Evolutionary conservation across 2,113 vertebrate species (phyloP), one percentile per base, ranked within the genome.

Genomic region (Scolopax mira): DNA sequence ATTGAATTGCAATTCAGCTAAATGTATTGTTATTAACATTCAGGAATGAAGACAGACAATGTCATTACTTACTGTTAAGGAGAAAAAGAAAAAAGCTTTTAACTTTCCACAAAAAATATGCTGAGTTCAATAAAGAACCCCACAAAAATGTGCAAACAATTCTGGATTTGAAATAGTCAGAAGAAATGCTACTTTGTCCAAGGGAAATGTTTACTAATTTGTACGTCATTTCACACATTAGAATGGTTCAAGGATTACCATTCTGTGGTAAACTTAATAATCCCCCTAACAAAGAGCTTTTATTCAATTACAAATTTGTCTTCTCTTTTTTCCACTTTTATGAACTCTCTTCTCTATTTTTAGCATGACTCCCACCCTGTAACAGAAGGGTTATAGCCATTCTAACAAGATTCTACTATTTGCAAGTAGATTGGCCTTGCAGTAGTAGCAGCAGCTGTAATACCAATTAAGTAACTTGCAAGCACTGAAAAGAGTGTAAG

Each of bases 81-180:
- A 80, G 51, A 89, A 64, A 86, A 96, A 92, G 42, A 57, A 85
- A 85, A 87, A 92, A 86, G 23, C 23, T 93, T 90, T 94, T 78
- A 95, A 52, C 31, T 90, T 57, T 60, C 24, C 49, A 93, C 33
- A 75, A 57, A 73, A 97, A 85, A 65, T 79, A 60, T 27, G 54
- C 41, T 41, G 33, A 69, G 51, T 58, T 84, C 42, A 92, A 9
- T 4, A 77, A 48, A 30, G n/a, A 87, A 88, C 15, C 9, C 64
- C 12, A 58, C 21, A 90, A 64, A 13, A 65, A 82, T 16, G 78
- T 9, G 39, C 37, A 73, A 92, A 85, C 85, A 72, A 48, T 33
- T 78, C 61, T 67, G 61, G 23, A 6, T 62, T 49, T 92, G 8
- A 88, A 97, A 95, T 3, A 18, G 23, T 6, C 42, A 70, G 44